Base-by-base conservation (phyloP, 2,797 vertebrate species). In the Microchirus variegatus region DNA sequence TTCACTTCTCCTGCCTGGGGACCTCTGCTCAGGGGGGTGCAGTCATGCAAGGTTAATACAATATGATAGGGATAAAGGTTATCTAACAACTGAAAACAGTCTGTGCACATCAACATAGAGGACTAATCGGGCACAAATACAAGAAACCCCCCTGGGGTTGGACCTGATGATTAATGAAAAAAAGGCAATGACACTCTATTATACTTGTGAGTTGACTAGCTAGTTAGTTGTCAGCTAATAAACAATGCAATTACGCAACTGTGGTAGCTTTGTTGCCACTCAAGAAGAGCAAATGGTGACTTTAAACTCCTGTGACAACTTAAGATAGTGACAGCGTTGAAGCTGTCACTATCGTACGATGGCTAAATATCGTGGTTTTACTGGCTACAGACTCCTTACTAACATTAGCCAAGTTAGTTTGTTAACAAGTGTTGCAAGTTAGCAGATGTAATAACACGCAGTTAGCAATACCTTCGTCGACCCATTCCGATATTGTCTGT, bases 1-100 rank as follows among this genome's bases (percentile, higher is more conserved):
- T 82, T 84, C 79, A 82, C 78, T 81, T 80, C 78, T 87, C 71
- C 63, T 76, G 57, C 37, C 10, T 15, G 0, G 1, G 54, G 36
- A 61, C 15, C 10, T 59, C 35, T 38, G 41, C n/a, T 38, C 41
- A 59, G 26, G 1, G 52, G 60, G 59, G 45, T 49, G 47, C 35
- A 60, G 64, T 41, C 40, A 54, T n/a, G 7, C 38, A 2, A 56
- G 42, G 49, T 68, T 6, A 36, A 22, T 11, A 45, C 42, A 42
- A 45, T 43, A 22, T 9, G 1, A 47, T 17, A 16, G 13, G 53
- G n/a, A 61, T 31, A 10, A 13, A 35, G 31, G 9, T 35, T 5
- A 31, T 11, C 5, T 12, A 0, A 0, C 2, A 11, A 31, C 13
- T 12, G 9, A 59, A 5, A 72, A 48, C 69, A 67, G 56, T 55